These are phyloP conservation scores for Acanthochromis polyacanthus DNA, from an alignment of 2,113 vertebrate species.

Conservation along the genomic window DNA sequence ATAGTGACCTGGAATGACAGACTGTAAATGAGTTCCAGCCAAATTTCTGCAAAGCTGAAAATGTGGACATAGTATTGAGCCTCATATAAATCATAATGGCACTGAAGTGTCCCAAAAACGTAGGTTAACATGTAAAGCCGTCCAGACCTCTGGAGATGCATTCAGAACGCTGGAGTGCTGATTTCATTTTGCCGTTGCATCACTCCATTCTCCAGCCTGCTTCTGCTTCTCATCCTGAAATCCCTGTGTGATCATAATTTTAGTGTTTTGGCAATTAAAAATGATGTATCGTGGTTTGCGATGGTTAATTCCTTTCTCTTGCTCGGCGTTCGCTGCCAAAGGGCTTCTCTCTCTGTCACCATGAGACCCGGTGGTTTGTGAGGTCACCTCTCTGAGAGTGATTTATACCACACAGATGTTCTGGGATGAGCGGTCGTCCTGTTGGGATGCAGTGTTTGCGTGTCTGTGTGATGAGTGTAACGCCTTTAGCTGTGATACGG, in stretches of 20 bases:
- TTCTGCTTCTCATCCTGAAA: constrained; percentile 42
- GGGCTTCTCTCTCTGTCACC: constrained; percentile 56
- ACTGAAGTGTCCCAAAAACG: not conserved
- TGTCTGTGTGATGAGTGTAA: constrained; percentile 52
- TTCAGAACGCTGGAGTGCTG: constrained; percentile 35
- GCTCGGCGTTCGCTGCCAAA: constrained; percentile 33
- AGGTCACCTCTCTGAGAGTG: constrained; percentile 58
- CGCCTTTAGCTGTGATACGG: constrained; percentile 33
- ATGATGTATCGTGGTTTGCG: constrained; percentile 59
- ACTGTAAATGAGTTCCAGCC: not conserved
- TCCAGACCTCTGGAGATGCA: constrained; percentile 37
- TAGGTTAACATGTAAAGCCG: constrained; percentile 9
- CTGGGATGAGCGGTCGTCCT: constrained; percentile 51
- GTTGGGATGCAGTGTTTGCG: constrained; percentile 50
- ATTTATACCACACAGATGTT: constrained; percentile 79
- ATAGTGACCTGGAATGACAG: not conserved
- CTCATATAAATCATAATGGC: constrained; percentile 16
- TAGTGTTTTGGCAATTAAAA: constrained; percentile 56
- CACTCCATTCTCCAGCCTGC: constrained; percentile 35
- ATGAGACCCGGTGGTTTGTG: constrained; percentile 58
- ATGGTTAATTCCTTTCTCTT: constrained; percentile 47
- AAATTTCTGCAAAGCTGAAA: not conserved
- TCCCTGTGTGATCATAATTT: constrained; percentile 56
- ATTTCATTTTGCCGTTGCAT: constrained; percentile 39
- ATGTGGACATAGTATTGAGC: constrained; percentile 10